These are phyloP conservation scores for Cryptomyrus ogoouensis DNA, from an alignment of 2,113 vertebrate genomes.

Conservation along the genomic window DNA sequence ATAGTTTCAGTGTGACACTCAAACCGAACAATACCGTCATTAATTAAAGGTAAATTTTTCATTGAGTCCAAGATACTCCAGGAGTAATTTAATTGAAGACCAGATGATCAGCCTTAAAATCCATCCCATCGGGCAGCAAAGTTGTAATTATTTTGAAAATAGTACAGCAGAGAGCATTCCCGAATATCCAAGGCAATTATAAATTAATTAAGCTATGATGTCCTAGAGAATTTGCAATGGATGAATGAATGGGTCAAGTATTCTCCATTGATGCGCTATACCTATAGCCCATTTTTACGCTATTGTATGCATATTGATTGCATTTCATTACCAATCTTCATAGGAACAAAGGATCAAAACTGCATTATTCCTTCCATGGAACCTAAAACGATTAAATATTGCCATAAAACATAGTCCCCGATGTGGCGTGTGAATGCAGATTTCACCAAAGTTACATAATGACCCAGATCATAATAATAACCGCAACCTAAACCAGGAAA, in stretches of 20 bases:
- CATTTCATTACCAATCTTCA: not conserved
- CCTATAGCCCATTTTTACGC: not conserved
- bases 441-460: not conserved
- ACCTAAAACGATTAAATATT: not conserved
- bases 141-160: constrained; percentile 30
- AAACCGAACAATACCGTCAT: not conserved
- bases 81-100: constrained; percentile 23
- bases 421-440: not conserved
- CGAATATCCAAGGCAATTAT: constrained; percentile 21
- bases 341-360: not conserved
- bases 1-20: not conserved
- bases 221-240: constrained; percentile 16
- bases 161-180: constrained; percentile 22
- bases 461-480: not conserved
- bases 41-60: constrained; percentile 3
- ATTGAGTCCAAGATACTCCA: constrained; percentile 15
- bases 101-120: constrained; percentile 27
- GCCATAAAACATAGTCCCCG: not conserved
- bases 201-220: constrained; percentile 19
- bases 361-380: not conserved
- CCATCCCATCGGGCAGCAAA: constrained; percentile 15
- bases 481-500: not conserved
- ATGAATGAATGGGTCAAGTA: not conserved
- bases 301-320: not conserved
- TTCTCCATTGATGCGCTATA: not conserved